Base-by-base conservation (phyloP, 2,888 invertebrate species). In the Hybos culiciformis region DNA sequence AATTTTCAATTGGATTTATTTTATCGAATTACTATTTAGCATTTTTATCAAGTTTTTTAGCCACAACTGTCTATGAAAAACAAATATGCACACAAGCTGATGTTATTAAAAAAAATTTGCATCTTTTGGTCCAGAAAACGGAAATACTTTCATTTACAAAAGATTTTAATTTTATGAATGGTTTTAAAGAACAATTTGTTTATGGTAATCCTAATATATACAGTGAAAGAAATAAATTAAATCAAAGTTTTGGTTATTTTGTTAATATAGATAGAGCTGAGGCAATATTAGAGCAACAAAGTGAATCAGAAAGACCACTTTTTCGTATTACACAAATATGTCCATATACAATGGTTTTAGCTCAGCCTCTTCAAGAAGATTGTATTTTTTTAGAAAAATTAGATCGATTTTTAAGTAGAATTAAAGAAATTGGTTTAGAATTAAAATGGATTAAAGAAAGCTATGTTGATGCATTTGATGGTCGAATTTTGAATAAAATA, bases 21-120 rank as follows among this genome's bases (percentile, higher is more conserved):
- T n/a, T 36, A 21, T 20, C 36, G 14, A 36, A 36, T 36, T 12
- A n/a, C 21, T 36, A 36, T 36, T 36, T 36, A 21, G 36, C 36
- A 14, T 21, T 36, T 12, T 20, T 36, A 21, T 36, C 36, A 8
- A 36, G 36, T 36, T 19, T 19, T 21, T 36, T 36, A 21, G 36
- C 20, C 6, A 36, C 19, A 20, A 12, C 14, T 20, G n/a, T 36
- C 19, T 36, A 12, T 36, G 36, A 36, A 21, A 36, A 36, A 36
- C 21, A 36, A 36, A 21, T 36, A 14, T 9, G 21, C 14, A 14
- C 36, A 20, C 8, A 20, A 8, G 36, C 19, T 14, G 36, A 36
- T 21, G 21, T 36, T 12, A 12, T 29, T n/a, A 29, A 29, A n/a
- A 29, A 2, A 29, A 29, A 29, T 29, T 29, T 29, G n/a, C 3